phyloP scores from a whole-genome alignment of 2,888 invertebrate genomes.

The Dromius quadrimaculatus region DNA sequence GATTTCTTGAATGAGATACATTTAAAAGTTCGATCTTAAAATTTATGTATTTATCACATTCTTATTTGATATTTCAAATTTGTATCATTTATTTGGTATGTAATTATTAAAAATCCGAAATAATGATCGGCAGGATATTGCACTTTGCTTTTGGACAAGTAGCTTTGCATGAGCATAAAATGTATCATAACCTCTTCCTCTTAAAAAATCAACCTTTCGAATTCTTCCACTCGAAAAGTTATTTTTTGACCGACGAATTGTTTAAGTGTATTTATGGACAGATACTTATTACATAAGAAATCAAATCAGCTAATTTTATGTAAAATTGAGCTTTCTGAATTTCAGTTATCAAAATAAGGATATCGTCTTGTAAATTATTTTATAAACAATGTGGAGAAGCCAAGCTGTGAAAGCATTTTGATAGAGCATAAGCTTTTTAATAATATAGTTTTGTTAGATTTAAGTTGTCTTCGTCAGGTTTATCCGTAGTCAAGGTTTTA shows the following conservation, averaged over 20 bases:
- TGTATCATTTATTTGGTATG: conserved; percentile 42
- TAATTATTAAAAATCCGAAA: conserved; percentile 47
- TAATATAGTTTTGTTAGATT: conserved; percentile 6
- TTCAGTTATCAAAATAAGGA: conserved; percentile 26
- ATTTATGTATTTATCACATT: conserved; percentile 43
- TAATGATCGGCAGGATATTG: conserved; percentile 43
- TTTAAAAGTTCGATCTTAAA: conserved; percentile 29
- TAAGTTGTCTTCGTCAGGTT: conserved; percentile 29
- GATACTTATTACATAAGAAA: conserved; percentile 32
- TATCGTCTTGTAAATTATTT: conserved; percentile 25
- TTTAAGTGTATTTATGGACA: conserved; percentile 37
- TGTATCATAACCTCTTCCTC: conserved; percentile 16
- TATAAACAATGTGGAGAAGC: conserved; percentile 44
- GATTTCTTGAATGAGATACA: conserved; percentile 1
- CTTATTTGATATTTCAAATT: conserved; percentile 45
- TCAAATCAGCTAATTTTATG: conserved; percentile 34
- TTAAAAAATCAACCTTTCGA: conserved; percentile 23
- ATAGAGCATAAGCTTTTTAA: conserved; percentile 41
- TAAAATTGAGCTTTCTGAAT: conserved; percentile 41
- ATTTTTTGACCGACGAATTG: conserved; percentile 10
- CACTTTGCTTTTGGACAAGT: conserved; percentile 45
- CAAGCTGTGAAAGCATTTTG: conserved; percentile 47
- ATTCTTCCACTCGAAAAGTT: neutral
- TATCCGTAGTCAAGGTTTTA: conserved; percentile 3
- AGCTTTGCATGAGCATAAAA: conserved; percentile 45